Percentiles rank a stretch among this genome's conserved stretches.
These are phyloP conservation scores for Platysternon megacephalum DNA, from an alignment of 2,113 vertebrate species.

Conservation along the genomic window DNA sequence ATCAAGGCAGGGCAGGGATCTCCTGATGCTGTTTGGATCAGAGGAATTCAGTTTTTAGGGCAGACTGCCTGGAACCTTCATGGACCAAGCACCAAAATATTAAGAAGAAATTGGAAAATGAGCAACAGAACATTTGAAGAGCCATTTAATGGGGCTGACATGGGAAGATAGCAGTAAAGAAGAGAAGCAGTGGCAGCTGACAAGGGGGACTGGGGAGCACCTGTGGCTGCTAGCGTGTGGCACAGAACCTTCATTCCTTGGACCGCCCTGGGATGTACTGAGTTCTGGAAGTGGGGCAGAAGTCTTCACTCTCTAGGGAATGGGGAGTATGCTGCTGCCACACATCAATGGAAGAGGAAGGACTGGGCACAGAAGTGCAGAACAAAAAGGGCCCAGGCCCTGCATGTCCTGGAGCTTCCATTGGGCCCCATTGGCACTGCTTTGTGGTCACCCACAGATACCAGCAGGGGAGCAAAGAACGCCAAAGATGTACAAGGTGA, in stretches of 20 bases:
- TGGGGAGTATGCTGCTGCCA: neutral
- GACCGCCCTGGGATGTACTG: neutral
- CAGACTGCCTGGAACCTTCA: rapidly evolving
- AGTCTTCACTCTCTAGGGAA: neutral
- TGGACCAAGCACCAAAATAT: neutral
- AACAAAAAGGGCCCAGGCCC: neutral
- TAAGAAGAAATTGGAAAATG: neutral
- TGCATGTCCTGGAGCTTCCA: neutral
- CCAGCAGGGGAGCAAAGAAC: rapidly evolving
- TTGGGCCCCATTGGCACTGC: neutral
- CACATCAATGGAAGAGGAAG: neutral
- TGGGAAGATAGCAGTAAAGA: too few relatives aligned
- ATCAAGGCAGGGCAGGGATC: too few relatives aligned
- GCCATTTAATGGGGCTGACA: neutral
- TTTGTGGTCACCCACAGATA: neutral
- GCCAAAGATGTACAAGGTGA: neutral
- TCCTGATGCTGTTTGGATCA: neutral
- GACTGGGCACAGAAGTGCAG: neutral
- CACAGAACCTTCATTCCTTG: neutral
- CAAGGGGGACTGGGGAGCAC: rapidly evolving
- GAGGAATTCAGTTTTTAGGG: neutral
- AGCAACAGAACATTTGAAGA: neutral
- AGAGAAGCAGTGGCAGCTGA: rapidly evolving
- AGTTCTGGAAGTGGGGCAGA: rapidly evolving
- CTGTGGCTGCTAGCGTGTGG: neutral